Evolutionary conservation across 2,888 invertebrate species (phyloP).

Genomic region (Patella depressa): DNA sequence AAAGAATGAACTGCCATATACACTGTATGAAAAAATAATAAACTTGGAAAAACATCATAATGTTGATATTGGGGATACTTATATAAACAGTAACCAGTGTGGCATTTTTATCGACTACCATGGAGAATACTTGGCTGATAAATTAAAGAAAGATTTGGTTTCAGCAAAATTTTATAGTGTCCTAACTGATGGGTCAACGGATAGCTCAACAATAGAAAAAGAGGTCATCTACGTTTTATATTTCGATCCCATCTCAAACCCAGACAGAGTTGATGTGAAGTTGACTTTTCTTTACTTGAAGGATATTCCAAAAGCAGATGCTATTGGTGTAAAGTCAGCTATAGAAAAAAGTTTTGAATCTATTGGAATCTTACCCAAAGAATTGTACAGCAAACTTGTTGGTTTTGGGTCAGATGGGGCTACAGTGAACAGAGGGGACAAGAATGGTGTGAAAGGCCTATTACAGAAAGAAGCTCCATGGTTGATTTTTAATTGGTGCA

Average conservation of each 20-base stretch:
- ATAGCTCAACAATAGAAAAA: not conserved
- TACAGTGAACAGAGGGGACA: not conserved
- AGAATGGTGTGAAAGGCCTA: not conserved
- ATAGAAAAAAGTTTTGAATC: not conserved
- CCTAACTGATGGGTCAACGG: not conserved
- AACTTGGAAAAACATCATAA: not conserved
- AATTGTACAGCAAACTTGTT: not conserved
- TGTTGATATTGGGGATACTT: not conserved
- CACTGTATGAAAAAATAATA: not conserved
- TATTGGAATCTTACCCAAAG: not conserved
- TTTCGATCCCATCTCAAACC: not conserved
- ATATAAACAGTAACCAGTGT: not conserved
- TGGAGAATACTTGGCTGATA: not conserved
- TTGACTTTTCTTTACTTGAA: not conserved
- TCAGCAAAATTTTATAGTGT: not conserved
- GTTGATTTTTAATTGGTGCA: not conserved
- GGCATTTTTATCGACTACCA: not conserved
- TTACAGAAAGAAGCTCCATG: not conserved
- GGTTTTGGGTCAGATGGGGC: slow-evolving; percentile 2
- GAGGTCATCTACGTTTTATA: not conserved
- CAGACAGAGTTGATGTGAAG: not conserved
- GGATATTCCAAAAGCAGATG: not conserved
- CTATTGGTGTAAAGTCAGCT: not conserved
- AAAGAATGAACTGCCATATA: slow-evolving; percentile 2
- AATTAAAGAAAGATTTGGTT: not conserved